Base-by-base conservation (phyloP, 2,797 vertebrate species). In the Gymnocypris eckloni region DNA sequence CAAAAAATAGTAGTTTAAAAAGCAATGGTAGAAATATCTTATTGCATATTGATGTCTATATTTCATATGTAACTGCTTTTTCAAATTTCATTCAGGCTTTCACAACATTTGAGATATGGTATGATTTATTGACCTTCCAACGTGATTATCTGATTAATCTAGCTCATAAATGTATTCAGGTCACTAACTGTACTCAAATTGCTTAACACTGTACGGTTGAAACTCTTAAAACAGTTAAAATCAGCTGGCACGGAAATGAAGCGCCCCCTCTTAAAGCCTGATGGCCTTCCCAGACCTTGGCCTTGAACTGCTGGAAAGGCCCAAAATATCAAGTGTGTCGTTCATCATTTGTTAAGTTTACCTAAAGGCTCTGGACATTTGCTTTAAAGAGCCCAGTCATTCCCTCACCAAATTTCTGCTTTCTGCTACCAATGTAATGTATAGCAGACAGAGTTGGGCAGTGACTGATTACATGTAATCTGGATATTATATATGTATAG, bases 321-420 rank as follows among this genome's bases (percentile, higher is more conserved):
- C 70, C 85, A 88, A 76, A 87, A 82, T 78, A 84, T 87, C 85
- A 87, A 87, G 76, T 48, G 79, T 69, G 41, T 28, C 76, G 6
- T 88, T 79, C 79, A 77, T 66, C 61, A 33, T 76, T 43, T 84
- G 48, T 54, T 37, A 41, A 79, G 52, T 61, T 85, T 78, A 78
- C 79, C 54, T 84, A 83, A 73, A 80, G 28, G 9, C 56, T 56
- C 50, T 43, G 64, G 64, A 70, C 48, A 28, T 22, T 39, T 54
- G 33, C 10, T 69, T 45, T 59, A 18, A 69, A 37, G 2, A 9
- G 11, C 15, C 66, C 33, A 75, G 75, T 64, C 50, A 70, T 83
- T 33, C 12, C 6, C 81, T 75, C 73, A 83, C 50, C 83, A 87
- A 70, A 85, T 69, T 66, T 84, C 52, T 45, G n/a, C 15, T 45